These are phyloP conservation scores for Ploceus nigricollis DNA, from an alignment of 2,113 vertebrate species.

Conservation along the genomic window DNA sequence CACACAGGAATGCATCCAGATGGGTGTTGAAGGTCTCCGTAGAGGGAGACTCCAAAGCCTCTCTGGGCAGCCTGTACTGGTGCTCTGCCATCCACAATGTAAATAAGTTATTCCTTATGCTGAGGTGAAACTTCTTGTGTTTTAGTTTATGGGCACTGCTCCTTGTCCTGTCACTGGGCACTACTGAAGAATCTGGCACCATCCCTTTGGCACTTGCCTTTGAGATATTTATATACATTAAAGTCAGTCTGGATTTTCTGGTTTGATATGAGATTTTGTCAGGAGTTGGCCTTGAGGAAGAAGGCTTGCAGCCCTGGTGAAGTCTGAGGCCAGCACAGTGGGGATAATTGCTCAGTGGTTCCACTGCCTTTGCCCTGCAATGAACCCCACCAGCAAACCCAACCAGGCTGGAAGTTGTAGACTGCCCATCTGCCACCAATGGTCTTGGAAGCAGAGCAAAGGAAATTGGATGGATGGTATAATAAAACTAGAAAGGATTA, in stretches of 20 bases:
- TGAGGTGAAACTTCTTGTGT: background rate
- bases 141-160: background rate
- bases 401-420: background rate
- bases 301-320: background rate
- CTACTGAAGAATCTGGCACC: background rate
- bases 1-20: background rate
- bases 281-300: background rate
- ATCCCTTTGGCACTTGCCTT: background rate
- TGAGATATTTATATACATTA: background rate
- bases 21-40: background rate
- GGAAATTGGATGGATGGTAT: background rate
- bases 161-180: background rate
- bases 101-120: background rate
- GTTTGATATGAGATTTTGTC: background rate
- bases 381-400: background rate
- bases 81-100: background rate
- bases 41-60: background rate
- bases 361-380: background rate
- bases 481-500: slow-evolving; percentile 6
- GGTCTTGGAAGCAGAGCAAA: background rate
- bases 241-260: background rate
- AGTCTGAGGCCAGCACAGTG: background rate
- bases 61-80: background rate
- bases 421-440: background rate
- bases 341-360: background rate